phyloP scores from a whole-genome alignment of 1,140 invertebrate species.

The Drosophila ironensis region DNA sequence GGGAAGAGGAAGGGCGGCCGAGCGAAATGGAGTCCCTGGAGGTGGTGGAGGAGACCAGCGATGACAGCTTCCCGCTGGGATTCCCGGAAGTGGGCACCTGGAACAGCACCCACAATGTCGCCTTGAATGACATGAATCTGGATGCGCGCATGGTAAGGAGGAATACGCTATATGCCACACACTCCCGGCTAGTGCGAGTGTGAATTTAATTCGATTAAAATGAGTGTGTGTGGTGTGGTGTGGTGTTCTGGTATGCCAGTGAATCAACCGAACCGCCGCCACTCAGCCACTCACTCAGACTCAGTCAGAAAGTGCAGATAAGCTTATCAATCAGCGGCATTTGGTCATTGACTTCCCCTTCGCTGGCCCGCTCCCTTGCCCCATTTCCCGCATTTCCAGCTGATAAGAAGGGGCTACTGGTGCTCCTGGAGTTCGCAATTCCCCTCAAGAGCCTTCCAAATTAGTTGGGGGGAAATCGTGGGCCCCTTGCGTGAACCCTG shows the following conservation, averaged over 20 bases:
- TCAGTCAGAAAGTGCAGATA: too few species aligned
- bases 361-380: conserved; percentile 2
- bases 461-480: too few species aligned
- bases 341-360: conserved; percentile 67
- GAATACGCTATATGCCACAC: conserved; percentile 2
- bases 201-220: conserved; percentile 52
- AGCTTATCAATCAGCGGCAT: conserved; percentile 52
- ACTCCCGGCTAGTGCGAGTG: not conserved
- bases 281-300: too few species aligned
- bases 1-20: too few species aligned
- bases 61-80: conserved; percentile 76
- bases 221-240: too few species aligned
- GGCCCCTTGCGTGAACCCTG: too few species aligned
- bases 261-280: conserved; percentile 62
- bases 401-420: too few species aligned
- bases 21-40: conserved; percentile 42
- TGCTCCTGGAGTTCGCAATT: too few species aligned
- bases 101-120: conserved; percentile 84
- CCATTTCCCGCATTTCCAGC: not conserved
- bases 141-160: conserved; percentile 89
- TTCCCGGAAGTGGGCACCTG: conserved; percentile 83
- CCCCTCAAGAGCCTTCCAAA: too few species aligned
- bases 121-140: conserved; percentile 89
- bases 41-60: conserved; percentile 58
- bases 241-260: conserved; percentile 41